Conservation (phyloP, 2,113 vertebrate genomes). For the Zootoca vivipara region DNA sequence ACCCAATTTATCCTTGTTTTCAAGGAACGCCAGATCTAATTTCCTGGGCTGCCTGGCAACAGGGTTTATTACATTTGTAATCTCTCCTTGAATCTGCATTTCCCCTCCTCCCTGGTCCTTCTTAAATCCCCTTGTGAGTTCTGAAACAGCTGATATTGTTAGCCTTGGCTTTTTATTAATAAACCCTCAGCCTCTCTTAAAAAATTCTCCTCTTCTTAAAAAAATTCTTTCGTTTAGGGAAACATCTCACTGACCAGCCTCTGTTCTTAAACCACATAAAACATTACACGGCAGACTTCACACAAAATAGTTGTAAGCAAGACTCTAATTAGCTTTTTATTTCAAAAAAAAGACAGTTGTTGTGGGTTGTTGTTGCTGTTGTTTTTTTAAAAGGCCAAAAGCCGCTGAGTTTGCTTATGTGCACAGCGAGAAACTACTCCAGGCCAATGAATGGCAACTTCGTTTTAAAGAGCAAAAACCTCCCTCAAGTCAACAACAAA, state of each 20-base stretch:
- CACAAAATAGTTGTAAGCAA: conserved; percentile 2
- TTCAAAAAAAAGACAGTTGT: not conserved
- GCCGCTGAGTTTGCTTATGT: not conserved
- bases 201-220: not conserved
- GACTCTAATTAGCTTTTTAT: not conserved
- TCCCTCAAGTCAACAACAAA: not conserved
- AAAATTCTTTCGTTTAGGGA: not conserved
- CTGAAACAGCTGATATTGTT: conserved; percentile 53
- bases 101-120: conserved; percentile 27
- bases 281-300: not conserved
- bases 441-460: not conserved
- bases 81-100: conserved; percentile 39
- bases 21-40: conserved; percentile 42
- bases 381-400: not conserved
- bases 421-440: not conserved
- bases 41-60: conserved; percentile 62
- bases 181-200: not conserved
- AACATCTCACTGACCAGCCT: conserved; percentile 12
- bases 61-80: conserved; percentile 48
- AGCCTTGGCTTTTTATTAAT: conserved; percentile 45
- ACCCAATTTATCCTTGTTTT: conserved; percentile 50
- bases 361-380: not conserved
- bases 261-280: conserved; percentile 24
- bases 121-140: conserved; percentile 24
- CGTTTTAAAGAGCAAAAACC: not conserved